Base-by-base conservation (phyloP, 2,888 invertebrate genomes). In the Xanthia togata region DNA sequence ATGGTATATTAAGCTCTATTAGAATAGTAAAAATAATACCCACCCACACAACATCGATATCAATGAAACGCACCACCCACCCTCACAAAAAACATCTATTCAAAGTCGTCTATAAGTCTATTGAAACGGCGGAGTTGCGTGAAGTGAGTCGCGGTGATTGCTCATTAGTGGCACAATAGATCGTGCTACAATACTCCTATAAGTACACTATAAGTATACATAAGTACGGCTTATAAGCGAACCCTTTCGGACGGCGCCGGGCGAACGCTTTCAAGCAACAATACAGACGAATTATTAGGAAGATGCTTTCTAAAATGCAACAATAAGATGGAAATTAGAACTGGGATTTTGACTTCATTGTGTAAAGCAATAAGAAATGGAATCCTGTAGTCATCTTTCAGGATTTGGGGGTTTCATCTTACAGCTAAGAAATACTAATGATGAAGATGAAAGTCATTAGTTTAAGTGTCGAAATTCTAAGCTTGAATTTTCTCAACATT, bases 91-190 rank as follows among this genome's bases (percentile, higher is more conserved):
- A 89, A 87, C 88, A 89, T 84, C 84, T 88, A 89, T 89, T 85
- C 68, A 73, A 90, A 83, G 83, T 87, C 78, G 84, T 83, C 85
- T 83, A 86, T 86, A 86, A 84, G 83, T 80, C 78, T 75, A 89
- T 90, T 85, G 88, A 88, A 87, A 86, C 87, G 75, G 87, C 83
- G 75, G 86, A 90, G 75, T 72, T 82, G 85, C 77, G 92, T 92
- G 90, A 90, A 92, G 91, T 90, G 90, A 89, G 90, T 83, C 85
- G 80, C 86, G 85, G 91, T 93, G 92, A 95, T 95, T 93, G 93
- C 95, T 96, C 96, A 95, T 96, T 96, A 96, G 92, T 84, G 90
- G 84, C 87, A 95, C 95, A 95, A 95, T 95, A 89, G 94, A 81
- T 87, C 79, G 84, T 82, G 85, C 88, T 88, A 94, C 94, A 95